Evolutionary conservation across 92 coral and sea anemone genomes (phyloP).

Genomic region (Phymanthus crucifer): DNA sequence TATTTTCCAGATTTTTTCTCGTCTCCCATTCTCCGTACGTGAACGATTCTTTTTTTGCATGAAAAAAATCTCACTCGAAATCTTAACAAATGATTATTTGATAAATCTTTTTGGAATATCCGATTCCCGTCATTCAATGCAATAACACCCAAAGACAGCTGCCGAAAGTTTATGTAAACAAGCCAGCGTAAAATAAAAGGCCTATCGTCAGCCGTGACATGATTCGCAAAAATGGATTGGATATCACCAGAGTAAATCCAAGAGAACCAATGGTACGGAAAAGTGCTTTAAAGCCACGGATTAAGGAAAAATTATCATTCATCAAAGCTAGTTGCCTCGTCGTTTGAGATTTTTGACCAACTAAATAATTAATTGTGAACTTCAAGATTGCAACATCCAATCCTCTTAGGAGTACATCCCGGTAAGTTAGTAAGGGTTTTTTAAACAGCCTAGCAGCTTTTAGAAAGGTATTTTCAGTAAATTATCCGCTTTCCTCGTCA

Average conservation of each 20-base stretch:
- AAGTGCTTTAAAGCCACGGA: not conserved
- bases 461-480: no score
- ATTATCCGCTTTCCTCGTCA: no score
- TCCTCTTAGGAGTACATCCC: not conserved
- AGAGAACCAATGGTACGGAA: not conserved
- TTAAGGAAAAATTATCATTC: not conserved
- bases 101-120: not conserved
- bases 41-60: not conserved
- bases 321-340: not conserved
- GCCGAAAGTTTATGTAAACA: not conserved
- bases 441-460: no score
- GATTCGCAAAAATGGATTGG: not conserved
- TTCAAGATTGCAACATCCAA: not conserved
- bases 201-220: not conserved
- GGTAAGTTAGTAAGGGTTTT: constrained; percentile 1
- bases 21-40: not conserved
- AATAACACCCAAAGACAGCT: not conserved
- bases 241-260: not conserved
- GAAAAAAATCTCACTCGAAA: not conserved
- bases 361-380: not conserved
- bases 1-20: not conserved
- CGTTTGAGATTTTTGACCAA: not conserved
- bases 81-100: not conserved
- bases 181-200: not conserved
- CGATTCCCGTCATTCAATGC: not conserved